Evolutionary conservation across 2,888 invertebrate genomes (phyloP), one percentile per base, ranked within the genome.

Genomic region (Zootermopsis nevadensis): DNA sequence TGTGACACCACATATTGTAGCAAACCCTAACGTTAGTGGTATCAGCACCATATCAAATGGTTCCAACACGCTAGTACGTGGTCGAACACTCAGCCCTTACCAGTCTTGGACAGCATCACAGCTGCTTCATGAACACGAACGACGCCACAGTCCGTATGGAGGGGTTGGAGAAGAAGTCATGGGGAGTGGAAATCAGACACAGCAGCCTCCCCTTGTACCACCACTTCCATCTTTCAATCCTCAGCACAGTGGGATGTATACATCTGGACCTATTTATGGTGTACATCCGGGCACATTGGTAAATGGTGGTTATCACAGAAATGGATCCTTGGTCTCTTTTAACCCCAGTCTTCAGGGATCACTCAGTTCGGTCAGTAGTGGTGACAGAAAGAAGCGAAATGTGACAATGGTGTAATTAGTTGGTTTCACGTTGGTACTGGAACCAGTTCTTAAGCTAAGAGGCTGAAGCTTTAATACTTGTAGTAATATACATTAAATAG

Each of bases 71-170:
- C 87, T 91, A 24, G 89, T 89, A 60, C 86, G 91, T 55, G 90
- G 89, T 1, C 88, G 91, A 85, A 89, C 89, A 15, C 87, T 92
- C 53, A 91, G 91, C 85, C 92, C 92, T 0, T 92, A 90, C 86
- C 92, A 92, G 86, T 92, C 91, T 1, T 93, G 93, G 93, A 92
- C 91, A 38, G 93, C 93, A 2, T 91, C 92, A 6, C 92, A 93
- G 86, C 88, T 93, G 22, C 87, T 93, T 1, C 91, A 91, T 85
- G 92, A 92, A 86, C 92, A 93, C 86, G 92, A 93, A 86, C 88
- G 91, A 77, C 88, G 92, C 35, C 91, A 91, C 84, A 92, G 91
- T 86, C 92, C 92, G 0, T 87, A 90, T 86, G 88, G 87, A 24
- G 80, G 55, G 10, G 69, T 72, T 3, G 77, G 67, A 7, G 79